Evolutionary conservation across 1,140 invertebrate genomes (phyloP).

Genomic region (Pseudomyrmex cubaensis): DNA sequence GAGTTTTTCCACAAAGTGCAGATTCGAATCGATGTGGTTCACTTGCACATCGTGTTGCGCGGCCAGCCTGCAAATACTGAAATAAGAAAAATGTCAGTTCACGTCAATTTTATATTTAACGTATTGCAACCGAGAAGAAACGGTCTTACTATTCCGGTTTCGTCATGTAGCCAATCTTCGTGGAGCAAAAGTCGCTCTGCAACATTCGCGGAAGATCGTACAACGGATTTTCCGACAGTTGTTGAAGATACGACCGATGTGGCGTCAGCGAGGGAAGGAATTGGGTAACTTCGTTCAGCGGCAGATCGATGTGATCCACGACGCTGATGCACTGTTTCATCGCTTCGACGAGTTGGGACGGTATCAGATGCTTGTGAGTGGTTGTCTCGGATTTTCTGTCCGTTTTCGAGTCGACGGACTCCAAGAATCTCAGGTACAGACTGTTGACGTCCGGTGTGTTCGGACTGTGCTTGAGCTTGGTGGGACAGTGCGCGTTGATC

Average conservation of each 20-base stretch:
- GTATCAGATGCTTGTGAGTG: conserved; percentile 64
- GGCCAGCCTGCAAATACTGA: conserved; percentile 75
- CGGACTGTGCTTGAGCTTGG: conserved; percentile 80
- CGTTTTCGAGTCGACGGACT: conserved; percentile 67
- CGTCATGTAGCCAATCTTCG: conserved; percentile 79
- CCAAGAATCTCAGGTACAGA: conserved; percentile 76
- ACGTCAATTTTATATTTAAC: conserved; percentile 6
- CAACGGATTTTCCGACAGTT: conserved; percentile 72
- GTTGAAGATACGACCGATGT: conserved; percentile 77
- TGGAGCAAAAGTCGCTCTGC: conserved; percentile 74
- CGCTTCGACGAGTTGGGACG: conserved; percentile 62
- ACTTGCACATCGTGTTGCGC: conserved; percentile 73
- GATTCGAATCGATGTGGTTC: conserved; percentile 70
- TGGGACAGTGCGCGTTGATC: conserved; percentile 85
- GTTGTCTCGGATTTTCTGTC: conserved; percentile 50
- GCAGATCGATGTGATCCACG: conserved; percentile 61
- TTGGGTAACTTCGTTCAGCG: conserved; percentile 56
- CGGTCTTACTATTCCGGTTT: conserved; percentile 76
- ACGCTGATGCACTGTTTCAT: conserved; percentile 72
- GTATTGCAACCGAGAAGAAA: too few species aligned
- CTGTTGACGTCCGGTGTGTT: conserved; percentile 69
- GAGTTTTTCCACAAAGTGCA: conserved; percentile 79
- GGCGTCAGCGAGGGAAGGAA: conserved; percentile 81
- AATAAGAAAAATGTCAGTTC: conserved; percentile 40
- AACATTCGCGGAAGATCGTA: conserved; percentile 76